These are phyloP conservation scores for Canis aureus DNA, from an alignment of 2,113 vertebrate genomes.

Conservation along the genomic window DNA sequence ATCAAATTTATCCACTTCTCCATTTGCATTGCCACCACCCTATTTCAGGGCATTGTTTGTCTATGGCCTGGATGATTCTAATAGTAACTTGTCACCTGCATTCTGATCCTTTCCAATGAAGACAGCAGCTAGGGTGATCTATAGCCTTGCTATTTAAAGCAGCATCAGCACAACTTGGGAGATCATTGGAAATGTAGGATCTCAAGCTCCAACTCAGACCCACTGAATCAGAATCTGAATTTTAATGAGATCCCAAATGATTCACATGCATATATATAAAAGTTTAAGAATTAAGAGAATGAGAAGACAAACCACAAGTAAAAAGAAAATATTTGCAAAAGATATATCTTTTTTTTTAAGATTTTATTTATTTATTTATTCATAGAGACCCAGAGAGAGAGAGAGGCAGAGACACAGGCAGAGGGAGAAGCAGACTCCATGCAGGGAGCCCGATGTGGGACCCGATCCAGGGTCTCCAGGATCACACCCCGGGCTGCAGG, in stretches of 20 bases:
- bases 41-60: not conserved
- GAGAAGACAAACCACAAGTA: not conserved
- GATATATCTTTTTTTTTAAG: not conserved
- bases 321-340: conserved; percentile 6
- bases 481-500: too few species aligned
- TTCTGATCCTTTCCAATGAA: not conserved
- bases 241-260: not conserved
- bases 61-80: not conserved
- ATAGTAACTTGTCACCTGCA: not conserved
- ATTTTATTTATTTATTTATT: too few species aligned
- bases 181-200: not conserved
- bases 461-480: too few species aligned
- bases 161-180: not conserved
- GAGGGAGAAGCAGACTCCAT: too few species aligned
- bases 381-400: too few species aligned
- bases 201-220: not conserved
- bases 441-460: too few species aligned
- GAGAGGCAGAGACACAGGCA: too few species aligned
- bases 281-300: not conserved
- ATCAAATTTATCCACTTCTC: not conserved
- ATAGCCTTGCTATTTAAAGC: not conserved
- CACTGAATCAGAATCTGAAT: not conserved
- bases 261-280: not conserved
- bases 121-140: not conserved
- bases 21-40: not conserved